These are phyloP conservation scores for Drosophila littoralis DNA, from an alignment of 1,140 invertebrate genomes.

Conservation along the genomic window DNA sequence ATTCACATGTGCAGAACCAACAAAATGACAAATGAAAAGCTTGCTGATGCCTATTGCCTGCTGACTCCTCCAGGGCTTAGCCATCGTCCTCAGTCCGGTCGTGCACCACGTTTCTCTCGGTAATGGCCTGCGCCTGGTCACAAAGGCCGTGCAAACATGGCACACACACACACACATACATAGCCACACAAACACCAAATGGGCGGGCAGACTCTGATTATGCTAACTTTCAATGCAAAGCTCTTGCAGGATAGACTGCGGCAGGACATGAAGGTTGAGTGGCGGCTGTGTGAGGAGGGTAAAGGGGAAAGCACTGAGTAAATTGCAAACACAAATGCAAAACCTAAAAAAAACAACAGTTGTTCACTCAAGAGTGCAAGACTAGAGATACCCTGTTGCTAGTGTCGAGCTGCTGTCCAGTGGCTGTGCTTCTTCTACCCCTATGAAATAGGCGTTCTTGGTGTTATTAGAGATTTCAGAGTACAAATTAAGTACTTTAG, in stretches of 20 bases:
- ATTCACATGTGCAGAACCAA: conserved; percentile 41
- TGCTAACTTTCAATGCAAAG: conserved; percentile 35
- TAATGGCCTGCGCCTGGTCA: conserved; percentile 37
- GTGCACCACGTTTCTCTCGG: conserved; percentile 19
- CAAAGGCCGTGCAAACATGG: conserved; percentile 47
- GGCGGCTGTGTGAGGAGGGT: neutral
- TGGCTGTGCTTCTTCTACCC: too few relatives aligned
- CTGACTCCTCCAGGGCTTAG: conserved; percentile 28
- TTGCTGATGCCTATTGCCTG: conserved; percentile 7
- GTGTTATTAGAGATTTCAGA: too few relatives aligned
- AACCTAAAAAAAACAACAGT: conserved; percentile 19
- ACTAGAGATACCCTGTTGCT: neutral
- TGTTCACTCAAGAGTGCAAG: neutral
- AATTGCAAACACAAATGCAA: conserved; percentile 44
- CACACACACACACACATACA: conserved; percentile 7
- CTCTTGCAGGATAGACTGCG: neutral
- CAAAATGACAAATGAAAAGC: conserved; percentile 47
- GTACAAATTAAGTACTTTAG: too few relatives aligned
- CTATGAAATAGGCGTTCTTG: too few relatives aligned
- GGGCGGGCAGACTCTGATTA: conserved; percentile 8
- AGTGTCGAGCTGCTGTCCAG: neutral
- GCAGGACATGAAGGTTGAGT: conserved; percentile 5
- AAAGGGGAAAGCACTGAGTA: conserved; percentile 33
- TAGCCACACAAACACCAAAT: conserved; percentile 11
- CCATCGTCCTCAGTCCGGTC: conserved; percentile 27